Conservation (phyloP, 2,888 invertebrate species). For the Calameuta pallipes region DNA sequence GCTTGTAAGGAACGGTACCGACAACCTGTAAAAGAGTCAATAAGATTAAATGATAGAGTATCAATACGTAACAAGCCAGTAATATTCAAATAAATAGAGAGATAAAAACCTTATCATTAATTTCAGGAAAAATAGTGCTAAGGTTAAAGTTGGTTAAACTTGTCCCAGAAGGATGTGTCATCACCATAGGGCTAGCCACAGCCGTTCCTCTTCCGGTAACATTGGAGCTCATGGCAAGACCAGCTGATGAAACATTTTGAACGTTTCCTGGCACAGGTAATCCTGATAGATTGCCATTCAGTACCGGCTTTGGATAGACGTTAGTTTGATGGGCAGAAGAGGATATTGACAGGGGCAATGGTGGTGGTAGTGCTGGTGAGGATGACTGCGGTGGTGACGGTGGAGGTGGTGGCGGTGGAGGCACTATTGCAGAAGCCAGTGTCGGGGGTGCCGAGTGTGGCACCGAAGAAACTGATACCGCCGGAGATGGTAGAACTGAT, state of each 20-base stretch:
- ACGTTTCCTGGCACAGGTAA: slow-evolving; percentile 26
- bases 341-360: neutral
- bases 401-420: slow-evolving; percentile 22
- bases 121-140: slow-evolving; percentile 87
- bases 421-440: neutral
- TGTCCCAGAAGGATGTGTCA: slow-evolving; percentile 66
- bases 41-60: neutral
- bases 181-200: slow-evolving; percentile 50
- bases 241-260: slow-evolving; percentile 38
- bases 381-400: slow-evolving; percentile 13
- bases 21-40: neutral
- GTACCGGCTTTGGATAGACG: slow-evolving; percentile 17
- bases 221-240: slow-evolving; percentile 42
- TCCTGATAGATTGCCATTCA: slow-evolving; percentile 16
- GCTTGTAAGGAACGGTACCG: slow-evolving; percentile 42
- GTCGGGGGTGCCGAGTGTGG: neutral
- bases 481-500: neutral
- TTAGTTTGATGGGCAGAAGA: neutral
- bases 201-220: slow-evolving; percentile 40
- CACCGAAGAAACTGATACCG: neutral
- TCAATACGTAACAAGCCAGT: neutral
- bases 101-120: slow-evolving; percentile 71
- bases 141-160: slow-evolving; percentile 83
- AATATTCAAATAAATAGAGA: neutral
- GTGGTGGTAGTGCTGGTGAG: slow-evolving; percentile 31